Percentiles rank a stretch among this genome's conserved stretches.
These are phyloP conservation scores for Spinibarbus caldwelli DNA, from an alignment of 2,797 vertebrate genomes.

Conservation along the genomic window DNA sequence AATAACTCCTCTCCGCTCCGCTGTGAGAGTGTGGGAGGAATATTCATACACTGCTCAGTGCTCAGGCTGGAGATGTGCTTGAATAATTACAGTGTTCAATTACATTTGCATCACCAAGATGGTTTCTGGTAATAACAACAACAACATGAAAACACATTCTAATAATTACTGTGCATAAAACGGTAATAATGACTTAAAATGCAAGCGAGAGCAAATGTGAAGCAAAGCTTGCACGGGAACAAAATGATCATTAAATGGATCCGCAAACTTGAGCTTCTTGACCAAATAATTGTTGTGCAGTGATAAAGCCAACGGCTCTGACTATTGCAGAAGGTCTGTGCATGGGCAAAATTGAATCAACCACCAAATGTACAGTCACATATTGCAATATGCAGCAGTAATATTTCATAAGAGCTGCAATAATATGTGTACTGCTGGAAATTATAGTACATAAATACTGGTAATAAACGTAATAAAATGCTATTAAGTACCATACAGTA, in stretches of 20 bases:
- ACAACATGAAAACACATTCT: conserved; percentile 17
- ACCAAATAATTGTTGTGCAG: not conserved
- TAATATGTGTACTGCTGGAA: not conserved
- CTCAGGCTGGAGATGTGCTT: conserved; percentile 13
- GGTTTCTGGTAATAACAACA: conserved; percentile 12
- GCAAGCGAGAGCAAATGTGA: not conserved
- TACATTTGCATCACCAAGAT: conserved; percentile 24
- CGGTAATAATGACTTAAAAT: conserved; percentile 18
- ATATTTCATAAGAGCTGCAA: not conserved
- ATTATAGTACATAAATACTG: not conserved
- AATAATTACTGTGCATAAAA: conserved; percentile 15
- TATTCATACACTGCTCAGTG: not conserved
- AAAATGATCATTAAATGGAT: conserved; percentile 3
- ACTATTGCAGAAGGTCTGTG: not conserved
- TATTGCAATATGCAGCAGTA: not conserved
- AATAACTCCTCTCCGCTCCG: not conserved
- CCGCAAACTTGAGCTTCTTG: not conserved
- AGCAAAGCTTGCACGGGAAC: not conserved
- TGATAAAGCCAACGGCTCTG: not conserved
- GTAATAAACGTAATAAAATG: not conserved
- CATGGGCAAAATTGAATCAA: not conserved
- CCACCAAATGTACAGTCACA: too few species aligned
- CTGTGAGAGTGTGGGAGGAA: conserved; percentile 24
- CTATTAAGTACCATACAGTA: not conserved
- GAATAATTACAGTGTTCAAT: conserved; percentile 34